Evolutionary conservation across 2,888 invertebrate genomes (phyloP).

Genomic region (Caenorhabditis auriculariae): DNA sequence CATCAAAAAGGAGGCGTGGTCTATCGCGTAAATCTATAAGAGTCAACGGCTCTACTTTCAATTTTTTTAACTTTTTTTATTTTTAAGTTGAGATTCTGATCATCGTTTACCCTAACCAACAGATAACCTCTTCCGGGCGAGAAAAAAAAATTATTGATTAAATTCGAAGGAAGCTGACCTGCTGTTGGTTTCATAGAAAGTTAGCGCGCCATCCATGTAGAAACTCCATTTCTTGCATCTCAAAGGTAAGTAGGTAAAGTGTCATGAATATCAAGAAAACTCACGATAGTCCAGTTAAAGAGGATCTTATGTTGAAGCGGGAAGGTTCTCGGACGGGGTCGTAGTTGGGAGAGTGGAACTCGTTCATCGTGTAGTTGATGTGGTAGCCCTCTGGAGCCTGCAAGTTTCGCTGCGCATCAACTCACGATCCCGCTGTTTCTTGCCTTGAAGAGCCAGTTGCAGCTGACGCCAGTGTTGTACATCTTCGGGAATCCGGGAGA

Average conservation of each 20-base stretch:
- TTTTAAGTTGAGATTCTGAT: background rate
- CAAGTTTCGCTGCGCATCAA: background rate
- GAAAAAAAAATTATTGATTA: too few relatives aligned
- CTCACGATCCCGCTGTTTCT: background rate
- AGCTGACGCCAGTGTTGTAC: constrained; percentile 37
- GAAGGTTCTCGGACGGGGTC: constrained; percentile 10
- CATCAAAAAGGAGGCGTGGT: constrained; percentile 1
- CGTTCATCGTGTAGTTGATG: constrained; percentile 35
- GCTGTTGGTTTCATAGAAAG: constrained; percentile 12
- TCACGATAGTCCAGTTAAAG: too few relatives aligned
- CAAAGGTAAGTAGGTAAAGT: background rate
- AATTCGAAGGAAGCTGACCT: background rate
- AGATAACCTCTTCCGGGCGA: too few relatives aligned
- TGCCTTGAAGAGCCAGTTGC: constrained; percentile 46
- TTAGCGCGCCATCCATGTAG: constrained; percentile 16
- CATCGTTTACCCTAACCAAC: too few relatives aligned
- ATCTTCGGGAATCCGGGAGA: constrained; percentile 32
- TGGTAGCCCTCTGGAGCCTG: constrained; percentile 46
- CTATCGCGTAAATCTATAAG: too few relatives aligned
- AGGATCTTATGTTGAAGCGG: background rate
- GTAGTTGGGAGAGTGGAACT: constrained; percentile 31
- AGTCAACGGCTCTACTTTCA: too few relatives aligned
- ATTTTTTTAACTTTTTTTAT: too few relatives aligned
- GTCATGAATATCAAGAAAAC: background rate
- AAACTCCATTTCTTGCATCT: constrained; percentile 7